Evolutionary conservation across 2,888 invertebrate genomes (phyloP).

Genomic region (Chrysolina haemoptera): DNA sequence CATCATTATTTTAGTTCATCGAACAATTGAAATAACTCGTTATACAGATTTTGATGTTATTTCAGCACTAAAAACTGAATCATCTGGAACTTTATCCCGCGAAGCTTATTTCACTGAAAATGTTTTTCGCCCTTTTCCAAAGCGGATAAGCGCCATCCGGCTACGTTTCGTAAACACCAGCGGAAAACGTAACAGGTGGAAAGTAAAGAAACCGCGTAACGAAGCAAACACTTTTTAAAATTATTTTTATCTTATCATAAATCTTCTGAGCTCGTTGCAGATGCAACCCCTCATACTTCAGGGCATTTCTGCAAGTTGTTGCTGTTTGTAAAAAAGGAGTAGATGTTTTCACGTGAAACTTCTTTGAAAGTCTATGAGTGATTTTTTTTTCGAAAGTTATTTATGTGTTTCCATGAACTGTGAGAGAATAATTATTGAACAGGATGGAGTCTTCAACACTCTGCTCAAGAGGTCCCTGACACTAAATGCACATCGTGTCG

Average conservation of each 20-base stretch:
- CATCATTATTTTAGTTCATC: too few species aligned
- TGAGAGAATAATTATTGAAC: too few species aligned
- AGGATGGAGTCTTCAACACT: too few species aligned
- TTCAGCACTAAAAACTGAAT: background rate
- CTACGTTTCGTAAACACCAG: slow-evolving; percentile 43
- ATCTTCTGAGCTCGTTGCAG: slow-evolving; percentile 39
- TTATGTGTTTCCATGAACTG: too few species aligned
- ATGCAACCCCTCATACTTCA: slow-evolving; percentile 23
- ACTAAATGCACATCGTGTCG: too few species aligned
- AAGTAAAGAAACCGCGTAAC: slow-evolving; percentile 47
- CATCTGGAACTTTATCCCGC: background rate
- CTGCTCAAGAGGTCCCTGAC: too few species aligned
- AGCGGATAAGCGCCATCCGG: slow-evolving; percentile 20
- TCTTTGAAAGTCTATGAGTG: too few species aligned
- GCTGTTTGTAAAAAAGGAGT: background rate
- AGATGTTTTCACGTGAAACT: background rate
- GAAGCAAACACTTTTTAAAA: slow-evolving; percentile 48
- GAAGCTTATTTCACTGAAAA: background rate
- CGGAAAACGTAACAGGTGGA: slow-evolving; percentile 49
- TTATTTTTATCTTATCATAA: slow-evolving; percentile 49
- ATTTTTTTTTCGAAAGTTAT: too few species aligned
- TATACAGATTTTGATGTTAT: background rate
- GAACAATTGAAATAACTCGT: too few species aligned
- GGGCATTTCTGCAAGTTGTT: slow-evolving; percentile 18
- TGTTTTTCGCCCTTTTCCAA: background rate